Conservation (phyloP, 2,797 vertebrate species). For the Lycodopsis pacificus region DNA sequence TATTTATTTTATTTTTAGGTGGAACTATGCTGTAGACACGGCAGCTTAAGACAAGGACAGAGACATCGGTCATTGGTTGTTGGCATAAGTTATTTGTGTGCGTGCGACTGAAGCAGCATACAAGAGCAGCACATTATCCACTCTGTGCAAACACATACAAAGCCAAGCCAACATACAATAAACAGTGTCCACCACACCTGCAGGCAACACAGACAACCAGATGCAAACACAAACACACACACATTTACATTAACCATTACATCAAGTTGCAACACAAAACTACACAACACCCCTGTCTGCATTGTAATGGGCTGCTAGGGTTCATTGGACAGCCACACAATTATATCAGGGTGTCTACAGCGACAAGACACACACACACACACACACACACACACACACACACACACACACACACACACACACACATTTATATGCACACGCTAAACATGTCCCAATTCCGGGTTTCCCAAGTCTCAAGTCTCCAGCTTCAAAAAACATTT, state of each 20-base stretch:
- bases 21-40: too few relatives aligned
- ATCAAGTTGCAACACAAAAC: conserved; percentile 15
- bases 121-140: not conserved
- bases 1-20: not conserved
- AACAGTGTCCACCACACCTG: not conserved
- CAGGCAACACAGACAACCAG: conserved; percentile 8
- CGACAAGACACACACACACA: conserved; percentile 10
- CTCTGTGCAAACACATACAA: conserved; percentile 2
- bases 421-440: conserved; percentile 11
- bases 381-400: too few relatives aligned
- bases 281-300: not conserved
- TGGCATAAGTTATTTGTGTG: not conserved
- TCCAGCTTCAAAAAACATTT: not conserved
- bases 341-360: conserved; percentile 28
- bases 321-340: conserved; percentile 32
- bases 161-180: not conserved
- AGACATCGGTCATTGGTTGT: too few relatives aligned
- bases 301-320: conserved; percentile 22
- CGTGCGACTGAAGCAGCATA: not conserved
- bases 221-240: conserved; percentile 13
- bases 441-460: conserved; percentile 2
- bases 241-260: not conserved
- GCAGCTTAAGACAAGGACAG: too few relatives aligned
- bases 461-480: not conserved
- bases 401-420: conserved; percentile 14